A percentile compares a stretch with the other conserved stretches of the same genome.
phyloP scores from a whole-genome alignment of 2,113 vertebrate species.

The Hyperopisus bebe region DNA sequence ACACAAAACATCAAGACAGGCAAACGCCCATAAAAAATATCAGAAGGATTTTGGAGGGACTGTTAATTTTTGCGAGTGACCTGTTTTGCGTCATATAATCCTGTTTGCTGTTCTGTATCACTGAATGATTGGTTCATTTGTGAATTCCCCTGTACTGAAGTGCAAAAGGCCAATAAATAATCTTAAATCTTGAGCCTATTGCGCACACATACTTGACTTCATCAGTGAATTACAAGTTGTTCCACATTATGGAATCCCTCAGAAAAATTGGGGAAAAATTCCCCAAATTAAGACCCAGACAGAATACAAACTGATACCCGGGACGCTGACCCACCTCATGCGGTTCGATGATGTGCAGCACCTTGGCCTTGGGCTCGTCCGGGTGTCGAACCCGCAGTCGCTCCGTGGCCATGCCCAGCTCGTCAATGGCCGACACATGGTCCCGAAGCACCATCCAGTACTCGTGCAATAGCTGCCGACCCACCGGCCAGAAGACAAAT shows the following conservation, averaged over 20 bases:
- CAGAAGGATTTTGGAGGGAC: neutral
- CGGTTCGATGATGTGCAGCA: slow-evolving; percentile 92
- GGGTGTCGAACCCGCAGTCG: slow-evolving; percentile 82
- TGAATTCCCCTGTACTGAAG: neutral
- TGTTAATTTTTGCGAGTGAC: neutral
- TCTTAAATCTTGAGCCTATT: neutral
- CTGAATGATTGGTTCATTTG: neutral
- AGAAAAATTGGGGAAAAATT: neutral
- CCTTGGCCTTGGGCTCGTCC: slow-evolving; percentile 84
- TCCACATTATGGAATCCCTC: neutral
- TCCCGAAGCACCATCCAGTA: slow-evolving; percentile 97
- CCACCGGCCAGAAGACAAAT: neutral
- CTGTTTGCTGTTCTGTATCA: neutral
- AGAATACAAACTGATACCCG: neutral
- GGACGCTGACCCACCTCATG: slow-evolving; percentile 68
- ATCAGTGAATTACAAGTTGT: neutral
- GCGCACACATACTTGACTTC: neutral
- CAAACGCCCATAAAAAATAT: neutral
- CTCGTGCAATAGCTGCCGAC: slow-evolving; percentile 80
- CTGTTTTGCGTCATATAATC: neutral
- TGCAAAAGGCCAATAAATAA: neutral
- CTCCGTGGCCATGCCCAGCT: slow-evolving; percentile 95
- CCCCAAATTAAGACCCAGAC: neutral
- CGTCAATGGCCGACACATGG: slow-evolving; percentile 92
- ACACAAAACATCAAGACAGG: neutral